Evolutionary conservation across 2,113 vertebrate genomes (phyloP), one percentile per base, ranked within the genome.

Genomic region (Passerina amoena): DNA sequence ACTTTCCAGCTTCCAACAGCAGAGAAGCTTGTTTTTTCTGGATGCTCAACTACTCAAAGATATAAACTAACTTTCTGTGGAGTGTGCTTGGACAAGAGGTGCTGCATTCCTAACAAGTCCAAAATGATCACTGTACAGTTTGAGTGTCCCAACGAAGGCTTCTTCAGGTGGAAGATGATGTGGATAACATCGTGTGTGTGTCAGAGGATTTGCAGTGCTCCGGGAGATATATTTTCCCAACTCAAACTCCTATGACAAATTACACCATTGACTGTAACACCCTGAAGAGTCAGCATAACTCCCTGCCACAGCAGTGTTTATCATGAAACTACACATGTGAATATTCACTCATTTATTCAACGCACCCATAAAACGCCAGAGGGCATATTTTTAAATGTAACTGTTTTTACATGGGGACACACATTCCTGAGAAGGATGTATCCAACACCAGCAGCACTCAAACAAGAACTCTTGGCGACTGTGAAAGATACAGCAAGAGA

Each of bases 181-280:
- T 99, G 99, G 99, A 98, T 99, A 90, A 99, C 97, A 5, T 99
- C 99, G 5, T 99, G 99, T 8, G 98, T 99, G 68, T 99, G 99
- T 84, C 98, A 99, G 92, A 98, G 97, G 97, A 98, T 96, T 35
- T 99, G 99, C 92, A 98, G 66, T 56, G 97, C 98, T 75, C 98
- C 99, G 1, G 98, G 97, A 45, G 98, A 99, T 92, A 95, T 98
- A 94, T 99, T 99, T 97, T 98, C 99, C 38, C 98, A 99, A 56
- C 98, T 99, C 56, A 97, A 94, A 82, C 94, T 99, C 68, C 97
- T 99, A 45, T 99, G 98, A 97, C 9, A 42, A 78, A 40, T 35
- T 33, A 51, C 66, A 83, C 11, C 30, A 35, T 2, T 20, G 71
- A 86, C 85, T 69, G 5, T 17, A 56, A 83, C 4, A 30, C 9